Evolutionary conservation across 2,797 vertebrate genomes (phyloP), one percentile per base, ranked within the genome.

Genomic region (Xenentodon cancila): DNA sequence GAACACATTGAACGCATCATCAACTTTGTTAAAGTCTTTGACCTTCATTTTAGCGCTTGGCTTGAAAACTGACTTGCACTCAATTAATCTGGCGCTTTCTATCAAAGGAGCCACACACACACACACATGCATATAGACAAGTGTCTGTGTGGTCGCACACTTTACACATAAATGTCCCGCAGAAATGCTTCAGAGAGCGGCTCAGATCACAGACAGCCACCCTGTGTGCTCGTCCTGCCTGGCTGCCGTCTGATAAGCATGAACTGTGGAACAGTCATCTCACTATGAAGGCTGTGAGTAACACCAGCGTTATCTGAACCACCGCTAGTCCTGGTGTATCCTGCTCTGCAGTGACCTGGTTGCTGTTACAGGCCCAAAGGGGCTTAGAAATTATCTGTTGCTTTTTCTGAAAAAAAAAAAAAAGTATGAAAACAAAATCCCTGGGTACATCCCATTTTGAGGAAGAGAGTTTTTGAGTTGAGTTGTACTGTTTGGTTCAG

Each of bases 181-280:
- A 76, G 65, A 76, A 71, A 79, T 46, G 55, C 60, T 66, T 72
- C 62, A 65, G 49, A 71, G 74, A 78, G 64, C 3, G 9, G 45
- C 68, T 77, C 19, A 19, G 67, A 84, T 75, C 71, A 71, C 63
- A 83, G 63, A 55, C 45, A 42, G 78, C 71, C 73, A 25, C 70
- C 57, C 71, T 32, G 76, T 70, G 70, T 53, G 58, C 53, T 68
- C 5, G 8, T 54, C 59, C 68, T 66, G 81, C 62, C 78, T 82
- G 79, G 64, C 68, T 78, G 64, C 68, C 66, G 66, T 61, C 71
- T 78, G 84, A 86, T 88, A 84, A 88, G 84, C 60, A 16, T 60
- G 45, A 66, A 43, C 78, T 77, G 66, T 40, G 5, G 43, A 80
- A 79, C 64, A 59, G 66, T 53, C 20, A 18, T 59, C 54, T 77